A percentile compares a stretch with the other conserved stretches of the same genome.
These are phyloP conservation scores for Thermophis baileyi DNA, from an alignment of 2,113 vertebrate species.

Conservation along the genomic window DNA sequence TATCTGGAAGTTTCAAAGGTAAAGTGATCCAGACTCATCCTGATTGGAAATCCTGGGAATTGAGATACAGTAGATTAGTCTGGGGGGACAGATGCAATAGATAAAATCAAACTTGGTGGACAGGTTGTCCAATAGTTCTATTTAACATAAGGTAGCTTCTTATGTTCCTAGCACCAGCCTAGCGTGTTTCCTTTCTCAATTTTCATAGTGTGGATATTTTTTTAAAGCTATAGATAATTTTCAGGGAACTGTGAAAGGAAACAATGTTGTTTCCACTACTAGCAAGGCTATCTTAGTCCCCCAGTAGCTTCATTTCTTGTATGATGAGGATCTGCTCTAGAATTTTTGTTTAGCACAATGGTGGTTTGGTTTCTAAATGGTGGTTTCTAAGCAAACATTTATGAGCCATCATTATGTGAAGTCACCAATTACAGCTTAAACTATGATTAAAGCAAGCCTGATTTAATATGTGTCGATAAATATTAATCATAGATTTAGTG, in stretches of 20 bases:
- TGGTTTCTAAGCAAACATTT: neutral
- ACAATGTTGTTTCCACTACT: neutral
- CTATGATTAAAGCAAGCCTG: neutral
- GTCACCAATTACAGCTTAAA: neutral
- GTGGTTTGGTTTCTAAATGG: neutral
- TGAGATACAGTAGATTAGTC: neutral
- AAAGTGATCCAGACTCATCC: neutral
- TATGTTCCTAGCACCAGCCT: neutral
- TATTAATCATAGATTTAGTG: neutral
- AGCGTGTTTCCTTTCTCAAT: neutral
- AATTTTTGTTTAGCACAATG: neutral
- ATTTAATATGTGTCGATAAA: neutral
- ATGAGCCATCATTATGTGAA: neutral
- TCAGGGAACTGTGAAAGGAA: neutral
- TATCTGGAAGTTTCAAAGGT: neutral
- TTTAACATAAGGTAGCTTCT: neutral
- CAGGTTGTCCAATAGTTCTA: neutral
- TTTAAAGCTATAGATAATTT: neutral
- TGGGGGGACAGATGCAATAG: neutral
- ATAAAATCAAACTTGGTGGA: neutral
- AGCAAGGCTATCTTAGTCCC: neutral
- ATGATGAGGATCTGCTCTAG: neutral
- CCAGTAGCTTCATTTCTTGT: neutral
- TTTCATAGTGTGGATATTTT: neutral
- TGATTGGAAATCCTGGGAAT: neutral